phyloP scores from a whole-genome alignment of 2,888 invertebrate species.

The Cartodere bifasciata region DNA sequence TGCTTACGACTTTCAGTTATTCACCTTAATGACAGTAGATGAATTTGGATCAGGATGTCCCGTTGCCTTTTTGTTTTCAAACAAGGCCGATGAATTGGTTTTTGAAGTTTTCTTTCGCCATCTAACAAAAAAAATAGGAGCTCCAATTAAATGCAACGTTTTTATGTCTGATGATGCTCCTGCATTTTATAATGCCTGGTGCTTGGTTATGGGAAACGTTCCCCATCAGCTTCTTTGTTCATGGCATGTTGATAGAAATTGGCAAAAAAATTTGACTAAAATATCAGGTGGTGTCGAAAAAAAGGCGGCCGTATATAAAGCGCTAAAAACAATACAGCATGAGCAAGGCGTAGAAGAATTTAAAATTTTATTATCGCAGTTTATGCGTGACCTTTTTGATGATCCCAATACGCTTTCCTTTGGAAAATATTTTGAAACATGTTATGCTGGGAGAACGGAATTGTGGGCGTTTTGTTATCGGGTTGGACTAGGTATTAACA shows the following conservation, averaged over 20 bases:
- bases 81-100: constrained; percentile 14
- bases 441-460: constrained; percentile 7
- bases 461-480: constrained; percentile 16
- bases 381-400: constrained; percentile 5
- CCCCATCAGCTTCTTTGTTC: constrained; percentile 12
- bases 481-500: constrained; percentile 14
- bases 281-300: constrained; percentile 12
- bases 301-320: constrained; percentile 14
- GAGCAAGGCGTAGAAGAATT: constrained; percentile 1
- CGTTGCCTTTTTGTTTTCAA: constrained; percentile 16
- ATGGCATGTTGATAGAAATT: constrained; percentile 18
- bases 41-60: constrained; percentile 17
- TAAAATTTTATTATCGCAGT: constrained; percentile 4
- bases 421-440: constrained; percentile 12
- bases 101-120: constrained; percentile 15
- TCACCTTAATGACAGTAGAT: constrained; percentile 17
- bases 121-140: constrained; percentile 11
- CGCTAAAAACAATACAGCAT: constrained; percentile 10
- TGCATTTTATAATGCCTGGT: constrained; percentile 18
- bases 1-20: constrained; percentile 16
- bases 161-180: constrained; percentile 21
- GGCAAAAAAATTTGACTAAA: constrained; percentile 15
- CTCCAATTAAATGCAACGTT: constrained; percentile 12
- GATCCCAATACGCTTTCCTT: constrained; percentile 5
- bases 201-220: constrained; percentile 14